Conservation (phyloP, 2,888 invertebrate species). For the Agrenia bidenticulata region DNA sequence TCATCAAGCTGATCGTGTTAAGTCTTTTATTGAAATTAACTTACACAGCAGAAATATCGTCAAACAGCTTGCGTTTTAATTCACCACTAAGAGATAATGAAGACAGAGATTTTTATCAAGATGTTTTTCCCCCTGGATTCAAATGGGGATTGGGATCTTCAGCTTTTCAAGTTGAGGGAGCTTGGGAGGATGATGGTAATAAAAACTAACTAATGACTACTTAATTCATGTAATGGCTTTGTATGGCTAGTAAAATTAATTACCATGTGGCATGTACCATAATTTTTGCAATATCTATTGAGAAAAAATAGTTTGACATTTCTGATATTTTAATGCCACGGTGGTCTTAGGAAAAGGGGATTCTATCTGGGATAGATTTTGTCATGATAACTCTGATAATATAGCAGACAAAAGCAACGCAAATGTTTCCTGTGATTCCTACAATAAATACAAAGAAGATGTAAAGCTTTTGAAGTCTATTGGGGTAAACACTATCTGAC, state of each 20-base stretch:
- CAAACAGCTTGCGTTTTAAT: too few relatives aligned
- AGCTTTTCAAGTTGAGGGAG: constrained; percentile 55
- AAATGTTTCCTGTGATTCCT: constrained; percentile 57
- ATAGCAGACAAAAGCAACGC: constrained; percentile 55
- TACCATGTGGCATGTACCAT: not conserved
- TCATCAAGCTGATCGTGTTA: too few relatives aligned
- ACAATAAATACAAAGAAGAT: constrained; percentile 57
- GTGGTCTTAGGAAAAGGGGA: constrained; percentile 54
- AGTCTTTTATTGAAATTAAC: too few relatives aligned
- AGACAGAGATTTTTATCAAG: constrained; percentile 12
- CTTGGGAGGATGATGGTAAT: constrained; percentile 54
- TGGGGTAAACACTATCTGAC: too few relatives aligned
- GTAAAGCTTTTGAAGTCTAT: constrained; percentile 56
- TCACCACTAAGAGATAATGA: not conserved
- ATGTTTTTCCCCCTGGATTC: constrained; percentile 51
- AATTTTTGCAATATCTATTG: not conserved
- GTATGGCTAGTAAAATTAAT: not conserved
- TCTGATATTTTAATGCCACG: too few relatives aligned
- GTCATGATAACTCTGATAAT: constrained; percentile 54
- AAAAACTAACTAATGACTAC: not conserved
- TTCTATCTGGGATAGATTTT: constrained; percentile 57
- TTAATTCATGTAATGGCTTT: not conserved
- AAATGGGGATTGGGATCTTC: constrained; percentile 55
- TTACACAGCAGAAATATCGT: too few relatives aligned
- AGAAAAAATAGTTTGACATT: too few relatives aligned